A percentile compares a stretch with the other conserved stretches of the same genome.
Conservation (phyloP, 2,113 vertebrate species). For the Elephantulus edwardii region DNA sequence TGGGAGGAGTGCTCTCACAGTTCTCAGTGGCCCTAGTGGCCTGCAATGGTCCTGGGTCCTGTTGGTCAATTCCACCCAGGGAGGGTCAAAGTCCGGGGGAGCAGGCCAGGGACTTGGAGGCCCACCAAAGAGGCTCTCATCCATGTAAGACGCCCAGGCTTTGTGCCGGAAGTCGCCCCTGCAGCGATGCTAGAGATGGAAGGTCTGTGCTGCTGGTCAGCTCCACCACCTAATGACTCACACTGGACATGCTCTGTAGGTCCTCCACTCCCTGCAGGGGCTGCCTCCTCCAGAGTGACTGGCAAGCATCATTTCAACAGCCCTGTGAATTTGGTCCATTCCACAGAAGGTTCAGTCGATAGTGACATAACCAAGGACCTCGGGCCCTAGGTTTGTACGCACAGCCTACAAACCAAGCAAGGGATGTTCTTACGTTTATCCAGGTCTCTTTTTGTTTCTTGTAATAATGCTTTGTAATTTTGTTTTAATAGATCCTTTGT, state of each 20-base stretch:
- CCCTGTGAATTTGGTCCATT: neutral
- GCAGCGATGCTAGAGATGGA: constrained; percentile 23
- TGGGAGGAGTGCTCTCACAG: neutral
- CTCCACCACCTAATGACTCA: constrained; percentile 13
- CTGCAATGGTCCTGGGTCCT: neutral
- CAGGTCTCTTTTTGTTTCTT: too few relatives aligned
- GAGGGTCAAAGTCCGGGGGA: constrained; percentile 74
- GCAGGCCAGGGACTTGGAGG: constrained; percentile 26
- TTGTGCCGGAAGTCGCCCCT: constrained; percentile 52
- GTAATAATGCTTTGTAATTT: too few relatives aligned
- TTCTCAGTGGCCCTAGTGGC: neutral
- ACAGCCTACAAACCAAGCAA: too few relatives aligned
- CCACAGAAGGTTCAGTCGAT: neutral
- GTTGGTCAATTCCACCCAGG: constrained; percentile 75
- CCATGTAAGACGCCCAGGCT: constrained; percentile 80
- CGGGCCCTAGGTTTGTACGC: too few relatives aligned
- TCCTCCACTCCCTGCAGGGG: neutral
- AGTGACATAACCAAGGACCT: too few relatives aligned
- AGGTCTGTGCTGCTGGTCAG: constrained; percentile 34
- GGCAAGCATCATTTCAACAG: neutral
- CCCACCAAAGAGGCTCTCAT: constrained; percentile 84
- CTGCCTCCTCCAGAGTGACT: constrained; percentile 51
- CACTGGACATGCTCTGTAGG: neutral
- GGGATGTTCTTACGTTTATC: too few relatives aligned
- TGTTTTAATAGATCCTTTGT: too few relatives aligned